These are phyloP conservation scores for Parelbella ahira DNA, from an alignment of 2,888 invertebrate species.

Conservation along the genomic window DNA sequence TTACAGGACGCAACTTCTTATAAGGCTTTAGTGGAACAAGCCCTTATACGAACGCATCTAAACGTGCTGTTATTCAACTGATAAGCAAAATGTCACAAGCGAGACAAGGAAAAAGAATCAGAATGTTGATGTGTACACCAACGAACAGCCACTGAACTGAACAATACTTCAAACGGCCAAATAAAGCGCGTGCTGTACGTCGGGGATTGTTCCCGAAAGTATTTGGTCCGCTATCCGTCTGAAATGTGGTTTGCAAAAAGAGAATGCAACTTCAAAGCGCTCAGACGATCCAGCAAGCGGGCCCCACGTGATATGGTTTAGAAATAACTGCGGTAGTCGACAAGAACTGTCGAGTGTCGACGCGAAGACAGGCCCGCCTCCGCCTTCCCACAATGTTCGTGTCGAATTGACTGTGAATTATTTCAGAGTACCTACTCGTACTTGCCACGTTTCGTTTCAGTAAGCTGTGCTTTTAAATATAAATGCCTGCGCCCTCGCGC, in stretches of 20 bases:
- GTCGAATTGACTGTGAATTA: constrained; percentile 71
- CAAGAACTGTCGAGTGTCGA: constrained; percentile 37
- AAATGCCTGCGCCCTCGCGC: constrained; percentile 48
- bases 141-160: constrained; percentile 29
- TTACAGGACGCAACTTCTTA: no score
- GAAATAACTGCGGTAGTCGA: constrained; percentile 58
- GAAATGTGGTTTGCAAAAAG: constrained; percentile 76
- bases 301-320: constrained; percentile 69
- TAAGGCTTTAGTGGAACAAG: no score
- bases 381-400: constrained; percentile 56
- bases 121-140: constrained; percentile 14
- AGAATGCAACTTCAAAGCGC: constrained; percentile 75
- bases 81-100: constrained; percentile 16
- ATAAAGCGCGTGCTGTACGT: constrained; percentile 40
- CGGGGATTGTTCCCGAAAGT: constrained; percentile 64
- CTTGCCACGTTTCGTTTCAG: constrained; percentile 63
- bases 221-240: constrained; percentile 56
- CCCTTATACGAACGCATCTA: constrained; percentile 2
- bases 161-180: constrained; percentile 38
- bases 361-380: constrained; percentile 55
- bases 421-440: constrained; percentile 56
- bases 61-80: constrained; percentile 8
- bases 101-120: constrained; percentile 7
- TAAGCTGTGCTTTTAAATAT: constrained; percentile 57
- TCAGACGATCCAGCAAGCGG: constrained; percentile 59